Conservation (phyloP, 2,797 vertebrate genomes). For the Pangasius sanitwongsei region DNA sequence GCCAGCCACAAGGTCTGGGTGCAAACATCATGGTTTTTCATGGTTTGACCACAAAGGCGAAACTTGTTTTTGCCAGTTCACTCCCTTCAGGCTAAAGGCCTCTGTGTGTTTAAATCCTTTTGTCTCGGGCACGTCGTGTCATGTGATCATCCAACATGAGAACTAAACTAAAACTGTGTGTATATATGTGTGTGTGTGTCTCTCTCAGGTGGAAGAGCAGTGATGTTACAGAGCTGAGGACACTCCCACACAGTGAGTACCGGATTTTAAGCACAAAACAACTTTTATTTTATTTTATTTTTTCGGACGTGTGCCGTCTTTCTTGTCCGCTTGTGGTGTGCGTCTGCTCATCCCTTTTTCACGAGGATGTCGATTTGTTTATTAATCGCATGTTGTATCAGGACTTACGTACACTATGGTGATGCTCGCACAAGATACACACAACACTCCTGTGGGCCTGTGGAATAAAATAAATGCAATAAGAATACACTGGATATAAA, state of each 20-base stretch:
- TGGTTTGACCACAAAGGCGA: conserved; percentile 33
- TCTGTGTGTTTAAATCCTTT: conserved; percentile 23
- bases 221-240: conserved; percentile 78
- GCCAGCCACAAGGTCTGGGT: conserved; percentile 49
- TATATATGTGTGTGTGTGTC: background rate
- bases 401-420: background rate
- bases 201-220: conserved; percentile 69
- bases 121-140: background rate
- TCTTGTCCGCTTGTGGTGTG: background rate
- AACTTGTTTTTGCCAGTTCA: conserved; percentile 43
- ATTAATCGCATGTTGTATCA: background rate
- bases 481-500: background rate
- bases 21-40: conserved; percentile 44
- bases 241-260: conserved; percentile 77
- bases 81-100: conserved; percentile 28
- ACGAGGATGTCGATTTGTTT: background rate
- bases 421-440: background rate
- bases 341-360: background rate
- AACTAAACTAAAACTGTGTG: background rate
- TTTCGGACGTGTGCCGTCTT: background rate
- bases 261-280: too few relatives aligned
- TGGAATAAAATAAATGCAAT: background rate
- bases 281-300: background rate
- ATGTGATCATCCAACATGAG: conserved; percentile 27
- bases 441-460: background rate